Evolutionary conservation across 2,113 vertebrate genomes (phyloP).

Genomic region (Megalops atlanticus): DNA sequence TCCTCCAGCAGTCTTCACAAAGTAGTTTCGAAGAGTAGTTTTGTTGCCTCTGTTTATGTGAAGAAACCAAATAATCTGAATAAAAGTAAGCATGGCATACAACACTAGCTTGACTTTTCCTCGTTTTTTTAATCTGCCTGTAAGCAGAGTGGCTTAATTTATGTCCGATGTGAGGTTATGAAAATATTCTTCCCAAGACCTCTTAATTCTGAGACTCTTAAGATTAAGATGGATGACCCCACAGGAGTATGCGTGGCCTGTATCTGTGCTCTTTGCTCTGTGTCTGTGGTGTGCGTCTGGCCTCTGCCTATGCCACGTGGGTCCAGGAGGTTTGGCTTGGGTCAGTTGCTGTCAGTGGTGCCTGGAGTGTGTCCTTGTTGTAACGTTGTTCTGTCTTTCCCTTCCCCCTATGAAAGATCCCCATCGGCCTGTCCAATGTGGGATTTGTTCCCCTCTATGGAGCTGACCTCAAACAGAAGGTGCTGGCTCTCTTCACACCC

Average conservation of each 20-base stretch:
- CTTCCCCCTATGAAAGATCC: constrained; percentile 66
- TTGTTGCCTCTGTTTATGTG: background rate
- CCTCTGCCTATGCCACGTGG: background rate
- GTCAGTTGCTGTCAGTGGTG: background rate
- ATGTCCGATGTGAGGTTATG: background rate
- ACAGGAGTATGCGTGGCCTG: no score
- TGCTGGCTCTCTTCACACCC: constrained; percentile 86
- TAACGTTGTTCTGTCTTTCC: background rate
- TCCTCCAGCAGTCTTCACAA: background rate
- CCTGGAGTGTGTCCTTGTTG: background rate
- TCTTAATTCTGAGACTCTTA: background rate
- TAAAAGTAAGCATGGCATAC: no score
- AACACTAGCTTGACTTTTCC: no score
- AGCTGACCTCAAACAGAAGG: constrained; percentile 68
- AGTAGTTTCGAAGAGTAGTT: background rate
- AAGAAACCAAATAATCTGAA: no score
- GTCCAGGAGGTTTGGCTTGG: background rate
- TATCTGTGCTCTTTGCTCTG: background rate
- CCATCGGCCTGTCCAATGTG: constrained; percentile 75
- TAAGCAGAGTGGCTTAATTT: background rate
- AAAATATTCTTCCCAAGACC: background rate
- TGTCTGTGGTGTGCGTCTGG: background rate
- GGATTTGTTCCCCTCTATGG: constrained; percentile 83
- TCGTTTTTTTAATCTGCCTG: background rate
- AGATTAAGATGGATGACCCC: background rate